Conservation (phyloP, 2,888 invertebrate species). For the Hoplodrina blanda region DNA sequence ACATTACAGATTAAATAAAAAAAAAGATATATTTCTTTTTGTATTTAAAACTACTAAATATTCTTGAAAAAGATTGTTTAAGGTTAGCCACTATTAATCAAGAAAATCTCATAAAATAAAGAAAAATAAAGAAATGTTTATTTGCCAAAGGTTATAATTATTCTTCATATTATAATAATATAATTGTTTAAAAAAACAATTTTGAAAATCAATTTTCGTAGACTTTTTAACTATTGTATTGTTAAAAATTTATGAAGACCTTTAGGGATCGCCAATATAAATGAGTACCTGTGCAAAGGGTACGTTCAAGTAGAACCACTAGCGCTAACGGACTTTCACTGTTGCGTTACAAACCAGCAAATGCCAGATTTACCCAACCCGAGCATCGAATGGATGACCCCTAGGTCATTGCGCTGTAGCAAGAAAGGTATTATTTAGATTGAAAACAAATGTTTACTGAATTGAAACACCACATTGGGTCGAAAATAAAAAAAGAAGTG, state of each 20-base stretch:
- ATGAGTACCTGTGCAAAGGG: slow-evolving; percentile 6
- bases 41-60: too few species aligned
- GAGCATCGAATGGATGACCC: slow-evolving; percentile 54
- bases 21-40: too few species aligned
- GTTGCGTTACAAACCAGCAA: slow-evolving; percentile 50
- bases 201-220: too few species aligned
- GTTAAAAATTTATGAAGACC: not conserved
- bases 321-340: slow-evolving; percentile 52
- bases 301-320: slow-evolving; percentile 18
- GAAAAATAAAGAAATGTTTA: too few species aligned
- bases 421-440: slow-evolving; percentile 13
- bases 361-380: slow-evolving; percentile 56
- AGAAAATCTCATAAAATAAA: too few species aligned
- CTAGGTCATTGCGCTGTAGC: slow-evolving; percentile 36
- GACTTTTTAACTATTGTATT: too few species aligned
- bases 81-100: too few species aligned
- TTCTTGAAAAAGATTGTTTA: too few species aligned
- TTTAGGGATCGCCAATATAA: not conserved
- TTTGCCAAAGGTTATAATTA: too few species aligned
- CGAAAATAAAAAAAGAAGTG: not conserved
- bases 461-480: not conserved
- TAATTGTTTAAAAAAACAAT: too few species aligned
- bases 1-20: too few species aligned
- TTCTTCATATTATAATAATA: too few species aligned
- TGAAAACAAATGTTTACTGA: slow-evolving; percentile 17